Evolutionary conservation across 2,113 vertebrate species (phyloP).

Genomic region (Anser brachyrhynchus): DNA sequence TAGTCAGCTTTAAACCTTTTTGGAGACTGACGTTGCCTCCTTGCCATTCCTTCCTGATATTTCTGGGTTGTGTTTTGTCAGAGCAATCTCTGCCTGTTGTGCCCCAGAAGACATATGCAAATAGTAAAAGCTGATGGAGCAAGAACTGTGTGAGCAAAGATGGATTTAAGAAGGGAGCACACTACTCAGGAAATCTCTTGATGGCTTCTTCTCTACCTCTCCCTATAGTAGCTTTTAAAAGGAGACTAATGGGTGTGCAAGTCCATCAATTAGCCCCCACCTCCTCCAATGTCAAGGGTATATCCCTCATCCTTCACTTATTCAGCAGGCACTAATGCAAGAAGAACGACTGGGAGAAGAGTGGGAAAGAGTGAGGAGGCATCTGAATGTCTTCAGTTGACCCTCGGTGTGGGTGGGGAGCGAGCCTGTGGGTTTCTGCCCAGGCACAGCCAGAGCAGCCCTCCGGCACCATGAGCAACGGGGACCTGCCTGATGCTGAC

Average conservation of each 20-base stretch:
- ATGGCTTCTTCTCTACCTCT: not conserved
- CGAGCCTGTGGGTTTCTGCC: conserved; percentile 4
- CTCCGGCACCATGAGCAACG: not conserved
- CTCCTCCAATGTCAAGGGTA: not conserved
- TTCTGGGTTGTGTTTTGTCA: not conserved
- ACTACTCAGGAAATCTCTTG: not conserved
- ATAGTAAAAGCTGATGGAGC: not conserved
- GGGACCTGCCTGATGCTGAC: not conserved
- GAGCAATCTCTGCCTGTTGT: not conserved
- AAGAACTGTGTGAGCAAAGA: not conserved
- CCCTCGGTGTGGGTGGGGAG: not conserved
- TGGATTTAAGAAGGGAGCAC: not conserved
- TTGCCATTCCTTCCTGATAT: not conserved
- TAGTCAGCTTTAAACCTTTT: not conserved
- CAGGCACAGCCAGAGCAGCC: not conserved
- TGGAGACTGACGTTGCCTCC: not conserved
- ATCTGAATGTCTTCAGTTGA: not conserved
- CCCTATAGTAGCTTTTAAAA: not conserved
- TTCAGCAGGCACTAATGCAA: not conserved
- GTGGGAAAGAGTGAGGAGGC: not conserved
- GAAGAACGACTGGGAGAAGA: not conserved
- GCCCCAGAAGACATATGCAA: rapidly evolving
- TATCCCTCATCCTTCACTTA: not conserved
- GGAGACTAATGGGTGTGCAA: not conserved
- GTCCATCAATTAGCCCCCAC: not conserved